Conservation (phyloP, 2,113 vertebrate species). For the Meles meles region DNA sequence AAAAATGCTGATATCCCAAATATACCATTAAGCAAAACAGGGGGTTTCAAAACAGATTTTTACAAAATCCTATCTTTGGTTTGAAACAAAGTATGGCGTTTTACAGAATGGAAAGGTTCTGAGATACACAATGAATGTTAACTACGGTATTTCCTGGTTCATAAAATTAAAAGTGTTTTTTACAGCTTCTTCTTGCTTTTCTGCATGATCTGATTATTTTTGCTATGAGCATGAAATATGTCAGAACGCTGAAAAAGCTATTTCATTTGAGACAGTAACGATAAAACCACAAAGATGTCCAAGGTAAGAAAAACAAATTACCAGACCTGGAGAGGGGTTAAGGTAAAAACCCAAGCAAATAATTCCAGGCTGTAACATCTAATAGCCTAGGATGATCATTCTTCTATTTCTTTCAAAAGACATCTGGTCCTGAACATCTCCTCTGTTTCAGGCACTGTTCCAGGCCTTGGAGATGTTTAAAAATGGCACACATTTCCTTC, state of each 20-base stretch:
- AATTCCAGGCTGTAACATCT: neutral
- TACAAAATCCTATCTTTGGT: constrained; percentile 9
- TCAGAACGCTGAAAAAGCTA: neutral
- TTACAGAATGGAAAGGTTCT: neutral
- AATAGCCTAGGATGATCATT: neutral
- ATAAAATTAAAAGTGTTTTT: constrained; percentile 28
- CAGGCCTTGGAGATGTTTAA: neutral
- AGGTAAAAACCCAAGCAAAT: neutral
- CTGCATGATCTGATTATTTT: neutral
- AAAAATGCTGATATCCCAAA: constrained; percentile 5
- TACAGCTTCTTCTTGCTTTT: neutral
- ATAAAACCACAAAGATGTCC: neutral
- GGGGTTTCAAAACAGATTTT: neutral
- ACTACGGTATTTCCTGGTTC: neutral
- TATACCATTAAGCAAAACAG: neutral
- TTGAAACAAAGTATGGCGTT: constrained; percentile 6
- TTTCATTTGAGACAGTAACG: neutral
- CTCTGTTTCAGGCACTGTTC: neutral
- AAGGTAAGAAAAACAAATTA: neutral
- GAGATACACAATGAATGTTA: neutral
- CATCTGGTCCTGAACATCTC: neutral
- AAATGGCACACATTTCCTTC: neutral
- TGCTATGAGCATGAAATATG: neutral
- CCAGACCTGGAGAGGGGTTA: neutral
- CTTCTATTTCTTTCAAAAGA: neutral